These are phyloP conservation scores for Rhopalosiphum padi DNA, from an alignment of 1,140 invertebrate species.

Conservation along the genomic window DNA sequence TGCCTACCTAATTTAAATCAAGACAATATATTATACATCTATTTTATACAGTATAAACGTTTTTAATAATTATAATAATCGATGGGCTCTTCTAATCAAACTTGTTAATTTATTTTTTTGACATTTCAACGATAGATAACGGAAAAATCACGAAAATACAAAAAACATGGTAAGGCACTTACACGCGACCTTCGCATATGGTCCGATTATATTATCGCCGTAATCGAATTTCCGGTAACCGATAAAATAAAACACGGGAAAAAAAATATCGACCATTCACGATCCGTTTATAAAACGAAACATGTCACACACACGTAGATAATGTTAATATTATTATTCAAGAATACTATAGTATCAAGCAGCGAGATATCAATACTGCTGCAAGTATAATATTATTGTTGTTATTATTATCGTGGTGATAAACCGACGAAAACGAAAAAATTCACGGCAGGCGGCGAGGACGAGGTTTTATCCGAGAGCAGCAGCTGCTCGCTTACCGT, in stretches of 20 bases:
- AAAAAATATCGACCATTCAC: neutral
- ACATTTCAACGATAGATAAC: neutral
- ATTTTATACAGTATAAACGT: neutral
- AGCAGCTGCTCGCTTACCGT: slow-evolving; percentile 36
- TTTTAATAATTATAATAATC: neutral
- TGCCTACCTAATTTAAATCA: neutral
- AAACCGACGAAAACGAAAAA: neutral
- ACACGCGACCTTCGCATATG: slow-evolving; percentile 32
- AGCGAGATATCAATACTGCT: neutral
- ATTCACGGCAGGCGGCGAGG: neutral
- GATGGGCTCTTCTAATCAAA: neutral
- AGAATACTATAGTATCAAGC: neutral
- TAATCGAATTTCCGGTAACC: slow-evolving; percentile 52
- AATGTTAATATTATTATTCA: neutral
- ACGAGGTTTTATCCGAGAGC: neutral
- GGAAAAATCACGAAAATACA: slow-evolving; percentile 12
- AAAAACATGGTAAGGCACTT: neutral
- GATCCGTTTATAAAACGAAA: neutral
- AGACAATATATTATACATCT: neutral
- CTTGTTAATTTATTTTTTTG: neutral
- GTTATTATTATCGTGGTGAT: neutral
- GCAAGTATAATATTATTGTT: neutral
- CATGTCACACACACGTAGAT: neutral
- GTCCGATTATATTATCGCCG: neutral
- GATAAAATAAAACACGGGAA: neutral